Evolutionary conservation across 2,113 vertebrate genomes (phyloP).

Genomic region (Eonycteris spelaea): DNA sequence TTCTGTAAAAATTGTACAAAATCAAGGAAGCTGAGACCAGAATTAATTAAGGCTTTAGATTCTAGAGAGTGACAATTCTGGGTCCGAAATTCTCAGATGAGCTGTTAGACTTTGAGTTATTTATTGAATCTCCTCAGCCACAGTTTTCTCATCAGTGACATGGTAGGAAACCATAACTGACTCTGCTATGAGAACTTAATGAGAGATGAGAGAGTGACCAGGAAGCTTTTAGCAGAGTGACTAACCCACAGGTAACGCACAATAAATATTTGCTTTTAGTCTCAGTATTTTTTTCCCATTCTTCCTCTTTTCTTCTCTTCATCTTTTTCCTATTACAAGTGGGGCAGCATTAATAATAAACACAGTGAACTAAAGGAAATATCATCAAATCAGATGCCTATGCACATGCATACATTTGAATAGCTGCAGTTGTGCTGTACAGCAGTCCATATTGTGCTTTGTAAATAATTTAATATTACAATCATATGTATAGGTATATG

Average conservation of each 20-base stretch:
- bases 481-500: not conserved
- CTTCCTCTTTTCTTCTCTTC: not conserved
- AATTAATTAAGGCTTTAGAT: not conserved
- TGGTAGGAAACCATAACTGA: not conserved
- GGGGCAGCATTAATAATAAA: not conserved
- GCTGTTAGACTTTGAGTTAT: not conserved
- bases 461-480: not conserved
- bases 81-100: not conserved
- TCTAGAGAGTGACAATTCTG: not conserved
- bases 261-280: not conserved
- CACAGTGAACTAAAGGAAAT: not conserved
- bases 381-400: not conserved
- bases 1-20: not conserved
- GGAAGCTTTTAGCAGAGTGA: not conserved
- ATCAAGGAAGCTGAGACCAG: not conserved
- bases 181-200: not conserved
- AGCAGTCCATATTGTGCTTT: not conserved
- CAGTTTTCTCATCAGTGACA: not conserved
- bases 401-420: no score
- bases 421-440: not conserved
- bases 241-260: accelerated
- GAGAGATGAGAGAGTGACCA: not conserved
- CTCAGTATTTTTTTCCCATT: not conserved
- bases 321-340: not conserved
- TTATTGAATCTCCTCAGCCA: not conserved